A percentile compares a stretch with the other conserved stretches of the same genome.
Conservation (phyloP, 23 tunicate genomes). For the Halocynthia aurantium region DNA sequence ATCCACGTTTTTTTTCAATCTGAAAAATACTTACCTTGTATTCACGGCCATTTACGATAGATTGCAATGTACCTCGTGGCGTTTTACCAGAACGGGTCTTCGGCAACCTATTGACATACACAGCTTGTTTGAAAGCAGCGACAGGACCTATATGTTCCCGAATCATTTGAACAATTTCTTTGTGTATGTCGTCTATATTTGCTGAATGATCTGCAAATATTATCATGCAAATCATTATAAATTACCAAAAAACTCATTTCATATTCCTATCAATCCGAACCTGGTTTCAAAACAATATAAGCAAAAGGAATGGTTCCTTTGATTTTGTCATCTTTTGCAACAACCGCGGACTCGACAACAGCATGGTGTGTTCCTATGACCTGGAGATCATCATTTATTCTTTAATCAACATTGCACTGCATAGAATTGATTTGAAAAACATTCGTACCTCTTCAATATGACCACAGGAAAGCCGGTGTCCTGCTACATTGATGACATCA, state of each 20-base stretch:
- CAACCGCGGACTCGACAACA: constrained; percentile 84
- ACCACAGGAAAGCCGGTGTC: constrained; percentile 91
- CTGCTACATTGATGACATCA: constrained; percentile 97
- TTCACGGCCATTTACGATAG: constrained; percentile 39
- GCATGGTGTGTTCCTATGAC: constrained; percentile 56
- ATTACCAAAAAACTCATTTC: not conserved
- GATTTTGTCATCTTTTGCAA: constrained; percentile 65
- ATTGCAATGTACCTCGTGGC: constrained; percentile 71
- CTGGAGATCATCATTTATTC: constrained; percentile 13
- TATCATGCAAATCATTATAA: not conserved
- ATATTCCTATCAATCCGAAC: constrained; percentile 11
- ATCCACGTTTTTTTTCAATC: not conserved
- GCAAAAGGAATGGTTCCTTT: constrained; percentile 94
- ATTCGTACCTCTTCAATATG: constrained; percentile 81
- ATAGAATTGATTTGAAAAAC: not conserved
- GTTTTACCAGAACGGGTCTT: constrained; percentile 91
- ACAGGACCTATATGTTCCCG: constrained; percentile 83
- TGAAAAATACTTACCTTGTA: constrained; percentile 50
- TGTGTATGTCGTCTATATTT: not conserved
- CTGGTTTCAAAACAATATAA: constrained; percentile 59
- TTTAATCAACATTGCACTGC: not conserved
- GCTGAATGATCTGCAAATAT: not conserved
- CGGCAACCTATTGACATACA: constrained; percentile 59
- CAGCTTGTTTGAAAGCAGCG: constrained; percentile 78
- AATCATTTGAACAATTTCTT: constrained; percentile 39